Evolutionary conservation across 2,113 vertebrate genomes (phyloP), one percentile per base, ranked within the genome.

Genomic region (Bubo scandiacus): DNA sequence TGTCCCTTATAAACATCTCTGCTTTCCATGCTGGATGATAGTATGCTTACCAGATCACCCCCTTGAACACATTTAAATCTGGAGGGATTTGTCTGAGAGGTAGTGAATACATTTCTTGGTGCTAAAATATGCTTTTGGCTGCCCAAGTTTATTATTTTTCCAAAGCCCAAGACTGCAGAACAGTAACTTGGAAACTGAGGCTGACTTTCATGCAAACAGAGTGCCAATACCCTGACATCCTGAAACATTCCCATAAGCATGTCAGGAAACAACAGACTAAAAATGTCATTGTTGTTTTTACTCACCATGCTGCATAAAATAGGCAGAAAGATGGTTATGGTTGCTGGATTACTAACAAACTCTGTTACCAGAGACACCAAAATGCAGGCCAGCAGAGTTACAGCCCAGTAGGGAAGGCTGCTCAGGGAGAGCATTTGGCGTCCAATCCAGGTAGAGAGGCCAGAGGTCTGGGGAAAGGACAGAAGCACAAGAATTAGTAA

Each of bases 271-370:
- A 68, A 45, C 11, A 71, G n/a, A 38, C 49, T 81, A 10, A 90
- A 93, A 92, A 81, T 42, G 34, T 49, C 18, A 9, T 62, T 36
- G 15, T 34, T n/a, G 15, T 34, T 81, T 40, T 20, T 78, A 96
- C 98, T 97, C 96, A 99, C 99, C 99, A 99, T 98, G 5, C 99
- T 99, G 88, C 99, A 99, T 59, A 99, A 97, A 97, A 99, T 99
- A 86, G 99, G 99, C 88, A 99, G 98, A 97, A 99, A 99, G 90
- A 99, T 99, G 9, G 99, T 99, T 95, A 99, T 99, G 54, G 99
- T 99, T 57, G 99, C 99, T 6, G 99, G 99, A 92, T 99, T 99
- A 94, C 99, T 99, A 86, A 99, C 99, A 30, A 99, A 99, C 97
- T 99, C 99, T 0, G 99, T 99, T 92, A 99, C 98, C 3, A 98